These are phyloP conservation scores for Molossus molossus DNA, from an alignment of 2,797 vertebrate genomes.

Conservation along the genomic window DNA sequence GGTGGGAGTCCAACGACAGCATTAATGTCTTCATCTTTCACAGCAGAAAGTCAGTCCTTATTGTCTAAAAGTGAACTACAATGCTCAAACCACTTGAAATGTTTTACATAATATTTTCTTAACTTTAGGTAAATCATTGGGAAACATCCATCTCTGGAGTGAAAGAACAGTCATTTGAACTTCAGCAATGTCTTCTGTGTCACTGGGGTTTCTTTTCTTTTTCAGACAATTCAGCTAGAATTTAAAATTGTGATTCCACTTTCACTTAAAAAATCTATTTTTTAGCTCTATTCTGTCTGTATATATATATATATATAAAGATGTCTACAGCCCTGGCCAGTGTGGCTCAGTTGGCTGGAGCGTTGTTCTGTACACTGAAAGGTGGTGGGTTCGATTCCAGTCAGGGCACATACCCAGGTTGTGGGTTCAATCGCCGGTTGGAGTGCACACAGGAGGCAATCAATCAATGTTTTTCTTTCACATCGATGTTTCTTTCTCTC, in stretches of 20 bases:
- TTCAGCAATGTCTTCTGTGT: conserved; percentile 38
- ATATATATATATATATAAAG: neutral
- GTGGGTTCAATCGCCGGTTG: neutral
- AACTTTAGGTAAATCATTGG: conserved; percentile 25
- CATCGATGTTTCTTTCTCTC: neutral
- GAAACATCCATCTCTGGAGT: neutral
- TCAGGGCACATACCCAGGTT: neutral
- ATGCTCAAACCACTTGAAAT: conserved; percentile 24
- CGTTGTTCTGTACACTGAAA: neutral
- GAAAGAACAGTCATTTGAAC: conserved; percentile 42
- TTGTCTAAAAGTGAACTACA: conserved; percentile 36
- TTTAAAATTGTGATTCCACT: conserved; percentile 52
- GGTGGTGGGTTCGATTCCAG: neutral
- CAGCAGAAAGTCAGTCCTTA: neutral
- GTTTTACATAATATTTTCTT: conserved; percentile 39
- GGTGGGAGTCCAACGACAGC: neutral
- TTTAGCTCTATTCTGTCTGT: neutral
- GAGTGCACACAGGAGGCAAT: neutral
- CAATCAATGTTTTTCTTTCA: neutral
- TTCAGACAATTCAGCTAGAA: conserved; percentile 47
- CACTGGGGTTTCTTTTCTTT: conserved; percentile 26
- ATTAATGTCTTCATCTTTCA: neutral
- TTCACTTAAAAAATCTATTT: conserved; percentile 21
- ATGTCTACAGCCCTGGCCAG: neutral
- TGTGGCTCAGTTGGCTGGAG: neutral